A percentile compares a stretch with the other conserved stretches of the same genome.
phyloP scores from a whole-genome alignment of 2,888 invertebrate species.

The Drosophila lutescens region DNA sequence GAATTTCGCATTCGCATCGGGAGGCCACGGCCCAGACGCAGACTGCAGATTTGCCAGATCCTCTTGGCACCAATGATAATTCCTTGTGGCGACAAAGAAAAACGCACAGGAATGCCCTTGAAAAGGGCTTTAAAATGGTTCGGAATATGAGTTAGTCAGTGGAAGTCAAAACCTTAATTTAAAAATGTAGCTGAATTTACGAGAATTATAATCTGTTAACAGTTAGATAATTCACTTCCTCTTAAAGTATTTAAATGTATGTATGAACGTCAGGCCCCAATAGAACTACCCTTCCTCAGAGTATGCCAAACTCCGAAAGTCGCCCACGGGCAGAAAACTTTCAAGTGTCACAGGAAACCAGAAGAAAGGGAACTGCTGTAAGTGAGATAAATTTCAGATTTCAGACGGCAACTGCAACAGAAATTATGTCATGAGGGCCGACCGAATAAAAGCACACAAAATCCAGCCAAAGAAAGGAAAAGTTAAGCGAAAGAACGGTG shows the following conservation, averaged over 20 bases:
- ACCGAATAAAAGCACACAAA: conserved; percentile 7
- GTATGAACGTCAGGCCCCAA: no score
- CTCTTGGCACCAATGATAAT: conserved; percentile 33
- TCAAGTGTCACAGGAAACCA: conserved; percentile 20
- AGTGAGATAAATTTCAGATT: conserved; percentile 38
- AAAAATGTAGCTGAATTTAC: no score
- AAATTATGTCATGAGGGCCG: conserved; percentile 46
- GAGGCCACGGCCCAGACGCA: conserved; percentile 22
- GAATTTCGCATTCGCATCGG: conserved; percentile 36
- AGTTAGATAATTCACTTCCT: no score
- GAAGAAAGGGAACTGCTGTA: conserved; percentile 16
- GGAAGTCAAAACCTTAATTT: background rate
- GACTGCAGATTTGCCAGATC: conserved; percentile 33
- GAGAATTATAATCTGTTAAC: no score
- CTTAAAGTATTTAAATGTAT: no score
- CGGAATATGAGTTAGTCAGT: background rate
- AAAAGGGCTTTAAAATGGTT: background rate
- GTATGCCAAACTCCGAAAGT: conserved; percentile 4
- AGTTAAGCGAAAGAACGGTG: conserved; percentile 36
- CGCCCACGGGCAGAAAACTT: conserved; percentile 22
- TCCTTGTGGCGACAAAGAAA: conserved; percentile 33
- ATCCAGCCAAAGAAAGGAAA: conserved; percentile 34
- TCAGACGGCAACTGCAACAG: conserved; percentile 14
- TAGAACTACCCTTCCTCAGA: background rate
- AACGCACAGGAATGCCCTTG: conserved; percentile 10